Percentiles rank a stretch among this genome's conserved stretches.
phyloP scores from a whole-genome alignment of 2,888 invertebrate species.

The Coelinius sp. region DNA sequence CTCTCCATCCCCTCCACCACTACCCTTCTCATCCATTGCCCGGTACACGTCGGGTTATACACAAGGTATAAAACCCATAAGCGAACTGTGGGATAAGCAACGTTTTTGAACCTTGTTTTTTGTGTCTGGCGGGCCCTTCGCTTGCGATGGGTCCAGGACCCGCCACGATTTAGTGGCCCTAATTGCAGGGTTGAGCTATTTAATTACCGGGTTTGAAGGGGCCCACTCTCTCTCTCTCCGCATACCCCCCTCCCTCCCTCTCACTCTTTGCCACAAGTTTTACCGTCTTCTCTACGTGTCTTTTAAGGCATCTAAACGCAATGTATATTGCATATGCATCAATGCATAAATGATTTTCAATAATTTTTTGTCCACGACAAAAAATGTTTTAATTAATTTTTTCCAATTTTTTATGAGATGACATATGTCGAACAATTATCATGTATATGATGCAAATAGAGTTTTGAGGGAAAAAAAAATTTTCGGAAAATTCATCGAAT shows the following conservation, averaged over 20 bases:
- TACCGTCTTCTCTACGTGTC: constrained; percentile 44
- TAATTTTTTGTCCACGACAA: not conserved
- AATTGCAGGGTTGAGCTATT: constrained; percentile 87
- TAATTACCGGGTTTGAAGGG: constrained; percentile 80
- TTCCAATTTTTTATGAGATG: not conserved
- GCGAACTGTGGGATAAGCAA: constrained; percentile 60
- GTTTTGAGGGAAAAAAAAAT: not conserved
- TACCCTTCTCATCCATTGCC: constrained; percentile 43
- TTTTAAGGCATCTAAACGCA: constrained; percentile 31
- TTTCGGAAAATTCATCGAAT: not conserved
- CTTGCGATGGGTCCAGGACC: constrained; percentile 73
- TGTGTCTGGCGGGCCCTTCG: constrained; percentile 71
- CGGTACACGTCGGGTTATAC: constrained; percentile 36
- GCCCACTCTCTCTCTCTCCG: constrained; percentile 52
- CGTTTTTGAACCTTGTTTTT: constrained; percentile 69
- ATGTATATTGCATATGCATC: constrained; percentile 36
- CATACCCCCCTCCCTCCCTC: constrained; percentile 58
- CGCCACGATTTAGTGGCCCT: constrained; percentile 87
- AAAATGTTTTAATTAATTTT: not conserved
- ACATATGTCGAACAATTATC: no score
- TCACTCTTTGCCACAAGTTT: constrained; percentile 49
- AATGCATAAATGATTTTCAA: not conserved
- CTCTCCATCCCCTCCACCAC: no score
- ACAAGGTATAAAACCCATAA: constrained; percentile 30
- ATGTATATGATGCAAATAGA: no score